Evolutionary conservation across 2,797 vertebrate species (phyloP).

Genomic region (Pachyuromys duprasi): DNA sequence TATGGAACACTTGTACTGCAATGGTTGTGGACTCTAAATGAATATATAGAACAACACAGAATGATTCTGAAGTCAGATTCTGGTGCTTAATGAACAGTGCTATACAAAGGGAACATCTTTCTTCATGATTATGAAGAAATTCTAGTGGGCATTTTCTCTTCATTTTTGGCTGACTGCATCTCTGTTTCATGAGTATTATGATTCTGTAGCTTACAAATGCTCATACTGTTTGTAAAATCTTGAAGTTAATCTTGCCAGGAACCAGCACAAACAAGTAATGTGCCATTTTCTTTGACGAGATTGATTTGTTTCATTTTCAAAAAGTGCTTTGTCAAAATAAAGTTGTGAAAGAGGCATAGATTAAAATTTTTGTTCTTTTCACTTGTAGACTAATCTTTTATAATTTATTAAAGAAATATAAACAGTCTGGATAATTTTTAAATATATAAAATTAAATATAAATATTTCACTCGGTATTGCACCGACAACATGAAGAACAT

Average conservation of each 20-base stretch:
- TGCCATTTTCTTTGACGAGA: slow-evolving; percentile 26
- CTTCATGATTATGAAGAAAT: not conserved
- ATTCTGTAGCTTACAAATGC: slow-evolving; percentile 47
- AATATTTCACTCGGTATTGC: not conserved
- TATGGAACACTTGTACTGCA: not conserved
- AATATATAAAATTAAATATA: slow-evolving; percentile 11
- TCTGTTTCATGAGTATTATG: slow-evolving; percentile 36
- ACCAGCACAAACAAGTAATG: slow-evolving; percentile 60
- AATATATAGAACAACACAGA: not conserved
- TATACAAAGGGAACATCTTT: not conserved
- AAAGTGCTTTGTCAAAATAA: slow-evolving; percentile 35
- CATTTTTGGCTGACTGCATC: slow-evolving; percentile 33
- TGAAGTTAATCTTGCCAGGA: slow-evolving; percentile 59
- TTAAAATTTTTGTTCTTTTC: slow-evolving; percentile 26
- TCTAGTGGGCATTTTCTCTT: not conserved
- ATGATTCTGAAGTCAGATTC: not conserved
- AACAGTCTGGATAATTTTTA: not conserved
- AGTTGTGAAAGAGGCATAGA: not conserved
- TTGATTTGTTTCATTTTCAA: slow-evolving; percentile 61
- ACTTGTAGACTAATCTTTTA: not conserved
- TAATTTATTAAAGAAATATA: not conserved
- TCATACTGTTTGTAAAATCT: slow-evolving; percentile 60
- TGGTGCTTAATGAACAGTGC: not conserved
- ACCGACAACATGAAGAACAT: not conserved
- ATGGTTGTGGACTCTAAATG: not conserved